Evolutionary conservation across 2,113 vertebrate species (phyloP), one percentile per base, ranked within the genome.

Genomic region (Dasypus novemcinctus): DNA sequence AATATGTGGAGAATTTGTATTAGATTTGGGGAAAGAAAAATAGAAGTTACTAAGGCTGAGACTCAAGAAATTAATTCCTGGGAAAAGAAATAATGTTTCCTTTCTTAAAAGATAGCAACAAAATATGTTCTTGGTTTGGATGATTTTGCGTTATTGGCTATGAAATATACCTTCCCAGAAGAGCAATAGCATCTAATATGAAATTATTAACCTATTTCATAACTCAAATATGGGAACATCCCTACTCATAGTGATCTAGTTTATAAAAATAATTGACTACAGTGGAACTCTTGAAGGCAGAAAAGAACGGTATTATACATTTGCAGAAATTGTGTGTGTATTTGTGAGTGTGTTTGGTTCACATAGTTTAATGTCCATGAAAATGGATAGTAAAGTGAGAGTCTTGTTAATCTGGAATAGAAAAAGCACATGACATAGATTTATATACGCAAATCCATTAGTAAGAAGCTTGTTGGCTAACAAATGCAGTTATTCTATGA

Each of bases 21-120:
- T 90, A 96, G 79, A 49, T 92, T 84, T 96, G 64, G 68, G 49
- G 57, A 94, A 96, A 83, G 68, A 75, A 95, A 97, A 97, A 92
- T 96, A 36, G 52, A 95, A 95, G 46, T 91, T 79, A 33, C 93
- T 94, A 72, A 14, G 94, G 46, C 71, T 87, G 59, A 81, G 76
- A 93, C 75, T 92, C 59, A 87, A 84, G 78, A 96, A 95, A 95
- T 94, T 95, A 95, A 96, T 93, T 97, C 66, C 41, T 52, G 79
- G n/a, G 29, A 69, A 96, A 97, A 84, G 23, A 95, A 95, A 87
- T 84, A 95, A 87, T 97, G 64, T 94, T 75, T 97, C 2, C 54
- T 95, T 91, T 97, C 82, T 57, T 84, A 91, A 95, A 96, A 97
- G 54, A 96, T 36, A 63, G 15, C 36, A 81, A 83, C 38, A 91